Base-by-base conservation (phyloP, 2,797 vertebrate genomes). In the Microctenopoma stevenorrisi region DNA sequence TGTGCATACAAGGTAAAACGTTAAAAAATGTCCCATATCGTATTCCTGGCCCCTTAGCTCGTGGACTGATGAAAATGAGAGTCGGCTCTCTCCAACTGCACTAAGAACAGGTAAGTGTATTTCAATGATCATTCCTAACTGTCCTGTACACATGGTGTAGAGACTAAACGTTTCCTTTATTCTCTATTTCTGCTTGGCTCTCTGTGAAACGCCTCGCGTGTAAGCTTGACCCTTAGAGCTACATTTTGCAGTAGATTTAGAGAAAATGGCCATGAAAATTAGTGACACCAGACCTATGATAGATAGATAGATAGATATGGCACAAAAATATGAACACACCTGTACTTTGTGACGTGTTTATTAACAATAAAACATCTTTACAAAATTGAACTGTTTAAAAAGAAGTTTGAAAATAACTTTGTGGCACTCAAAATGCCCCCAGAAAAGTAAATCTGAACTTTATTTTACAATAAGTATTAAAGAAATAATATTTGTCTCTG, bases 351-450 rank as follows among this genome's bases (percentile, higher is more conserved):
- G 7, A 76, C 50, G 38, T 4, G 14, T 92, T 88, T 89, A 87
- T 89, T 90, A 44, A 46, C n/a, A 81, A 76, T 65, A 85, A 64
- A 67, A 35, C 64, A 65, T 74, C 4, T 83, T 78, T 72, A 83
- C 69, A 86, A 70, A 62, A 72, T 84, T 1, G 8, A 7, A 18
- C 10, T 46, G 7, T 46, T 46, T 44, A 46, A 59, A 73, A 87
- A 51, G 1, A 66, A 2, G 4, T 59, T 18, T 64, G 2, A 5
- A 15, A 42, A 7, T 1, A 5, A 30, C n/a, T 63, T 7, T 35
- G 22, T 79, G 60, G 69, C 79, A 74, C 62, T 68, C 72, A 42
- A 4, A 22, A 67, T 30, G 5, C n/a, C 0, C 0, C 28, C 13
- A 47, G 37, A 37, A 46, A 47, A 7, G 1, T 8, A 3, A 30